phyloP scores from a whole-genome alignment of 2,888 invertebrate species.

The Torymus auratus region DNA sequence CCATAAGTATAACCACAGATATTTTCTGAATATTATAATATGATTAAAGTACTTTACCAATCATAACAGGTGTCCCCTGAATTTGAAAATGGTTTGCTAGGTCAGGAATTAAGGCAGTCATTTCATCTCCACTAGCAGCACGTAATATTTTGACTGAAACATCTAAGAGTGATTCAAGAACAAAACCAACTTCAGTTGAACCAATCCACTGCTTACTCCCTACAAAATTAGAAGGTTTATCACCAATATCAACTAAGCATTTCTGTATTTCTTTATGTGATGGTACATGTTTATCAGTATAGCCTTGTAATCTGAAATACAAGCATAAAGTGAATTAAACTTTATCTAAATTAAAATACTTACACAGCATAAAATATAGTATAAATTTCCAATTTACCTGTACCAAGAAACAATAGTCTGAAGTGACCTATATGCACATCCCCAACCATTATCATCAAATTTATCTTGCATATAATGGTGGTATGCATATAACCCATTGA shows the following conservation, averaged over 20 bases:
- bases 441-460: constrained; percentile 98
- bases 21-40: too few species aligned
- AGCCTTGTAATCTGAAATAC: constrained; percentile 85
- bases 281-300: constrained; percentile 86
- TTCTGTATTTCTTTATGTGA: constrained; percentile 93
- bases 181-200: constrained; percentile 96
- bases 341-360: neutral
- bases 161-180: constrained; percentile 88
- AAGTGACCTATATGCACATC: constrained; percentile 98
- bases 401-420: constrained; percentile 99
- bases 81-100: constrained; percentile 93
- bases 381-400: constrained; percentile 76
- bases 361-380: constrained; percentile 5
- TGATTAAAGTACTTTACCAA: constrained; percentile 81
- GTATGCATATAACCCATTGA: constrained; percentile 93
- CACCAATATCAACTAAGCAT: constrained; percentile 95
- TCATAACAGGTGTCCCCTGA: constrained; percentile 98
- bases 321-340: neutral
- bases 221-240: constrained; percentile 91
- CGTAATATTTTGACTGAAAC: constrained; percentile 89
- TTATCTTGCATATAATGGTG: constrained; percentile 98
- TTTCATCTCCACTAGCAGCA: constrained; percentile 90
- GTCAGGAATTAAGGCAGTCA: constrained; percentile 87
- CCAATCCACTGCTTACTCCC: constrained; percentile 98
- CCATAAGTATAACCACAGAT: too few species aligned